Conservation (phyloP, 1,140 invertebrate genomes). For the Aplysia californica region DNA sequence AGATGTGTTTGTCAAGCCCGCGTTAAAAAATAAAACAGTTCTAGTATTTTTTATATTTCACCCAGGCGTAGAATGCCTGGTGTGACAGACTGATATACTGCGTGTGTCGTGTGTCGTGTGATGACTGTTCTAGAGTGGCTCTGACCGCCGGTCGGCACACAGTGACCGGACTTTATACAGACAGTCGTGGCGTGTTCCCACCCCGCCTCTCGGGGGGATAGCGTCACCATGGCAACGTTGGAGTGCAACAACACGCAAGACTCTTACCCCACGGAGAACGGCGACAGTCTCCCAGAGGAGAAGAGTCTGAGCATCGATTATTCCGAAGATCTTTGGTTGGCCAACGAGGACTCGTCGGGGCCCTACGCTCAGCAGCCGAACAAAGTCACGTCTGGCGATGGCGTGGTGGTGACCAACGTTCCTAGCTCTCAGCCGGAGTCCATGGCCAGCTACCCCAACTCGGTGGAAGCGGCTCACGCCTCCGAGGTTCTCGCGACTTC, state of each 20-base stretch:
- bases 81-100: too few species aligned
- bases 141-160: too few species aligned
- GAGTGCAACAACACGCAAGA: conserved; percentile 28
- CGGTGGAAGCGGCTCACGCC: background rate
- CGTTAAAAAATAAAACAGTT: too few species aligned
- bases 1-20: too few species aligned
- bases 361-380: conserved; percentile 19
- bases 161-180: too few species aligned
- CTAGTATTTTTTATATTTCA: too few species aligned
- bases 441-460: background rate
- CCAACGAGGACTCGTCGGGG: conserved; percentile 27
- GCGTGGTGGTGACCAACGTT: background rate
- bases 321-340: conserved; percentile 28
- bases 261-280: conserved; percentile 15
- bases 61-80: too few species aligned
- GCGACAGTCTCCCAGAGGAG: conserved; percentile 22
- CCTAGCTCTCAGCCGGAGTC: background rate
- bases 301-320: conserved; percentile 25
- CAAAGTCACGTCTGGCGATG: background rate
- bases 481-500: background rate
- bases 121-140: too few species aligned
- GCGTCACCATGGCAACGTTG: conserved; percentile 15
- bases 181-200: background rate
- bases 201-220: background rate
- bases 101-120: too few species aligned